These are phyloP conservation scores for Otolemur garnettii DNA, from an alignment of 2,113 vertebrate species.

Conservation along the genomic window DNA sequence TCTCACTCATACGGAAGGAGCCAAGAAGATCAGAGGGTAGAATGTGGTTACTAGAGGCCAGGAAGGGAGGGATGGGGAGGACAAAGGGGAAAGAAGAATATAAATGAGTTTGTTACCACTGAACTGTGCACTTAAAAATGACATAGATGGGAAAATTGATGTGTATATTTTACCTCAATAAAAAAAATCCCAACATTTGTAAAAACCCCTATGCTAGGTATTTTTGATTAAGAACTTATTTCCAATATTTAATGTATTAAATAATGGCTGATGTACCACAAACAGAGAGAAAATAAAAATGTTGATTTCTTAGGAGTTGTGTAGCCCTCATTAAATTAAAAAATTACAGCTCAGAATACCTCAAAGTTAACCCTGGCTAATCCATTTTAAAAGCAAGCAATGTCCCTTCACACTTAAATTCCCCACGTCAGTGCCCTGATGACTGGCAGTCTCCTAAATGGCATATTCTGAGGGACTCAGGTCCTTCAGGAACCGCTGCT, in stretches of 20 bases:
- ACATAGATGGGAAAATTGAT: no score
- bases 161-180: no score
- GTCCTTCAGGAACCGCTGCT: not conserved
- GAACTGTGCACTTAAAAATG: no score
- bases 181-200: not conserved
- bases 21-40: no score
- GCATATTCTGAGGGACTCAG: not conserved
- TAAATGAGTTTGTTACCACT: no score
- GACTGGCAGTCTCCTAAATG: not conserved
- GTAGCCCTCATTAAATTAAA: constrained; percentile 15
- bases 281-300: constrained; percentile 13
- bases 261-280: not conserved
- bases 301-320: not conserved
- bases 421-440: not conserved
- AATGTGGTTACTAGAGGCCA: no score
- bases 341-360: not conserved
- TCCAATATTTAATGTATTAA: constrained; percentile 6
- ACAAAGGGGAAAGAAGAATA: no score
- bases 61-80: no score
- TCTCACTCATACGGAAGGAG: no score
- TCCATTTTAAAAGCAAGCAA: constrained; percentile 18
- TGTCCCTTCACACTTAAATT: not conserved
- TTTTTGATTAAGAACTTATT: not conserved
- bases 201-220: not conserved
- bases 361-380: not conserved